Percentiles rank a stretch among this genome's conserved stretches.
Evolutionary conservation across 2,113 vertebrate genomes (phyloP).

Genomic region (Oreocharis arfaki): DNA sequence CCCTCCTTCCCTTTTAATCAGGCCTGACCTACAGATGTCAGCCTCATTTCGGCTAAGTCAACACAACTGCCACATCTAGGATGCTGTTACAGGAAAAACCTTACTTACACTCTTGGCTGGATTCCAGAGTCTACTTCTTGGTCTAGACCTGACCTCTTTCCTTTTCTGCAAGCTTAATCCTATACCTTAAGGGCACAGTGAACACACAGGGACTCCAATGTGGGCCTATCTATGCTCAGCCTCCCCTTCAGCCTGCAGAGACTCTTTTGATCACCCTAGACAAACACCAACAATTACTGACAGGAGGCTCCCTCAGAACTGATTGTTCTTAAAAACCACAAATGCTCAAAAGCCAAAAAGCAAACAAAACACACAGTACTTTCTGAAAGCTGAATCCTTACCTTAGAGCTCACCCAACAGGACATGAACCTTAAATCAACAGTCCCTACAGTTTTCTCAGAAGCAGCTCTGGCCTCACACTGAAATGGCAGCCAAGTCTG

Average conservation of each 20-base stretch:
- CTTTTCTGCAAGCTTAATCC: conserved; percentile 44
- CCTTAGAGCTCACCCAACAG: neutral
- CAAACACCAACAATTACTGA: neutral
- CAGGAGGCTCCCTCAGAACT: neutral
- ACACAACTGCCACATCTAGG: conserved; percentile 44
- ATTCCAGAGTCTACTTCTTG: conserved; percentile 33
- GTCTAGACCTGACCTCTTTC: conserved; percentile 40
- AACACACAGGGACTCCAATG: neutral
- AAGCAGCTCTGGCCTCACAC: neutral
- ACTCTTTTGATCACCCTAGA: neutral
- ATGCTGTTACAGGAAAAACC: conserved; percentile 47
- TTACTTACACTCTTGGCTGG: conserved; percentile 28
- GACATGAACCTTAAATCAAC: neutral
- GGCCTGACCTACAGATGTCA: conserved; percentile 52
- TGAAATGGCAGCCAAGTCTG: neutral
- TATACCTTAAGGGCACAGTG: conserved; percentile 10
- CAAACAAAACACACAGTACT: neutral
- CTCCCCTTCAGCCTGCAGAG: neutral
- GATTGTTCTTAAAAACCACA: neutral
- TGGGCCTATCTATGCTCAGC: neutral
- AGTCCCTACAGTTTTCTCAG: neutral
- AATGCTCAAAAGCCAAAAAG: neutral
- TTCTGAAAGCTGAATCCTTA: neutral
- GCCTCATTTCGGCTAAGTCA: conserved; percentile 48
- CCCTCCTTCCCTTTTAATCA: conserved; percentile 49